These are phyloP conservation scores for Tachysurus fulvidraco DNA, from an alignment of 2,113 vertebrate species.

Conservation along the genomic window DNA sequence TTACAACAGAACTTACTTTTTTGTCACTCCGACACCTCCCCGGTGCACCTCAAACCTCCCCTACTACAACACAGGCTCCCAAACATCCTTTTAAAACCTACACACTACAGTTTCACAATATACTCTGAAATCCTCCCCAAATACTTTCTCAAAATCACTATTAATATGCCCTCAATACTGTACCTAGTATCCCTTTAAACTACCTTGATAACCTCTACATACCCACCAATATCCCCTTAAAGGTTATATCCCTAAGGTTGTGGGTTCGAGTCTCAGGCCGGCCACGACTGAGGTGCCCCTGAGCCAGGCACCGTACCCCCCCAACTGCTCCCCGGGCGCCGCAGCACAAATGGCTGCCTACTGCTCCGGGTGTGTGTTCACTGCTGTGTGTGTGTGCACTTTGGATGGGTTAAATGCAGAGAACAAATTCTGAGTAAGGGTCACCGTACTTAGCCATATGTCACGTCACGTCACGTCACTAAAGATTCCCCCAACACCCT, in stretches of 20 bases:
- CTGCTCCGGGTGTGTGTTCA: too few relatives aligned
- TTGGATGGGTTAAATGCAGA: too few relatives aligned
- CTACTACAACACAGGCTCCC: not conserved
- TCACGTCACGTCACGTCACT: too few relatives aligned
- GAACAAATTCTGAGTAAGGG: too few relatives aligned
- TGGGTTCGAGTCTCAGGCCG: too few relatives aligned
- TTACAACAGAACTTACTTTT: not conserved
- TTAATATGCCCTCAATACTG: not conserved
- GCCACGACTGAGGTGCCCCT: too few relatives aligned
- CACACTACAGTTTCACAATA: not conserved
- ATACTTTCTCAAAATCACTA: not conserved
- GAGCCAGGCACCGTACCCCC: too few relatives aligned
- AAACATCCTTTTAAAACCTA: not conserved
- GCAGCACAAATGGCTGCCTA: too few relatives aligned
- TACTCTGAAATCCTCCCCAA: not conserved
- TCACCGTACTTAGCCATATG: too few relatives aligned
- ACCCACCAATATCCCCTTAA: not conserved
- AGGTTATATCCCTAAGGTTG: too few relatives aligned
- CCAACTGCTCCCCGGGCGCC: too few relatives aligned
- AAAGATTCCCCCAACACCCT: not conserved
- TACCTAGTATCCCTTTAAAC: not conserved
- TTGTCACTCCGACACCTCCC: not conserved
- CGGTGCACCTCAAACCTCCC: not conserved
- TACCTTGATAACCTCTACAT: not conserved
- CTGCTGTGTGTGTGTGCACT: too few relatives aligned